Evolutionary conservation across 2,888 invertebrate genomes (phyloP), one percentile per base, ranked within the genome.

Genomic region (Drosophila subsilvestris): DNA sequence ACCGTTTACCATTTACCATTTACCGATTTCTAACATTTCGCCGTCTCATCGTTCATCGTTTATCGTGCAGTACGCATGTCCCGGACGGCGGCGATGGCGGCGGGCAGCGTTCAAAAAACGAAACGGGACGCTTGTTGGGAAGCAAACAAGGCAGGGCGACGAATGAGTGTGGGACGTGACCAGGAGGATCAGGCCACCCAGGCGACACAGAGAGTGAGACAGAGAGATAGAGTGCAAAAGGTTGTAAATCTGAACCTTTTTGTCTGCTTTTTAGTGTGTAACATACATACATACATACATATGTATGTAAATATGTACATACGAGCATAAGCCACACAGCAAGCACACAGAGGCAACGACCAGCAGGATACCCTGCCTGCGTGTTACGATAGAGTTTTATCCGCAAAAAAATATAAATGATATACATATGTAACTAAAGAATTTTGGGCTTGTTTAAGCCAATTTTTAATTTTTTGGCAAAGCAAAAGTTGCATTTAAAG

Each of bases 181-280:
- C 8, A 9, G 3, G 60, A 62, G 32, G 47, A 59, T 14, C 32
- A 37, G 25, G 25, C 25, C 25, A 25, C 25, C 25, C 25, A 25
- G 5, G 5, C 22, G 22, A 22, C 25, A 25, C 25, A 25, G 25
- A 6, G 25, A 25, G 25, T 6, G 25, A 0, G 25, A 6, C 4
- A 25, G 25, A 25, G 5, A 5, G 25, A 43, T 17, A 37, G n/a
- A 47, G 29, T 20, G 54, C 54, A 54, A 65, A 53, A 65, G 45
- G 66, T 63, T 51, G 63, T 65, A 48, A 65, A 65, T 65, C 66
- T 66, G 66, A 65, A 66, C 65, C 55, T 65, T 65, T 66, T 47
- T 65, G 55, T 66, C 65, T 66, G 66, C 65, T 65, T 53, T 63
- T 62, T 14, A 49, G 43, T 53, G 53, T 53, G 45, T 63, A 18